Conservation (phyloP, 2,113 vertebrate genomes). For the Lepisosteus osseus region DNA sequence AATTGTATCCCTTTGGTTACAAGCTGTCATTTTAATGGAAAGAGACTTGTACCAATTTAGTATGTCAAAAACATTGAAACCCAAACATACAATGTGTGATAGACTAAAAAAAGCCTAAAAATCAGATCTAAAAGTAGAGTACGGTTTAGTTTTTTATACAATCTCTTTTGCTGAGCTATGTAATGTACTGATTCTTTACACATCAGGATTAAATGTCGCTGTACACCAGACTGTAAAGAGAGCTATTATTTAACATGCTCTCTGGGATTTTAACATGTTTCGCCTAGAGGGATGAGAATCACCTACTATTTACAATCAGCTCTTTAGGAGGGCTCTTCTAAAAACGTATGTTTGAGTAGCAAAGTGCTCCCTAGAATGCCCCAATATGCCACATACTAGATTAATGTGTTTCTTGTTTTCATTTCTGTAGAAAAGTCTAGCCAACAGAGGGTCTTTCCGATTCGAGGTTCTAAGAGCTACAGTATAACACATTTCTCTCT, state of each 20-base stretch:
- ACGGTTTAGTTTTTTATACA: neutral
- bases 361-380: slow-evolving; percentile 30
- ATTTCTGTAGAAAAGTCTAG: slow-evolving; percentile 35
- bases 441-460: slow-evolving; percentile 26
- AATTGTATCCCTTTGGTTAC: no score
- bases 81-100: no score
- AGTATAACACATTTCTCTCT: slow-evolving; percentile 46
- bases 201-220: neutral
- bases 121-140: neutral
- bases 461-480: slow-evolving; percentile 25
- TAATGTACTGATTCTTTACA: neutral
- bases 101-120: neutral
- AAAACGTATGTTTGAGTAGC: slow-evolving; percentile 33
- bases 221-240: slow-evolving; percentile 4
- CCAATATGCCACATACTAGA: slow-evolving; percentile 30
- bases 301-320: slow-evolving; percentile 27
- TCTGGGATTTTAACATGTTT: slow-evolving; percentile 37
- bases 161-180: neutral
- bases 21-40: no score
- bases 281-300: slow-evolving; percentile 43
- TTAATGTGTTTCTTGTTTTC: slow-evolving; percentile 37
- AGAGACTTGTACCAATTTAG: no score
- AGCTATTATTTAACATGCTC: slow-evolving; percentile 40
- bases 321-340: slow-evolving; percentile 23
- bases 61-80: no score